These are phyloP conservation scores for Diglossa cyanea DNA, from an alignment of 2,797 vertebrate species.

Conservation along the genomic window DNA sequence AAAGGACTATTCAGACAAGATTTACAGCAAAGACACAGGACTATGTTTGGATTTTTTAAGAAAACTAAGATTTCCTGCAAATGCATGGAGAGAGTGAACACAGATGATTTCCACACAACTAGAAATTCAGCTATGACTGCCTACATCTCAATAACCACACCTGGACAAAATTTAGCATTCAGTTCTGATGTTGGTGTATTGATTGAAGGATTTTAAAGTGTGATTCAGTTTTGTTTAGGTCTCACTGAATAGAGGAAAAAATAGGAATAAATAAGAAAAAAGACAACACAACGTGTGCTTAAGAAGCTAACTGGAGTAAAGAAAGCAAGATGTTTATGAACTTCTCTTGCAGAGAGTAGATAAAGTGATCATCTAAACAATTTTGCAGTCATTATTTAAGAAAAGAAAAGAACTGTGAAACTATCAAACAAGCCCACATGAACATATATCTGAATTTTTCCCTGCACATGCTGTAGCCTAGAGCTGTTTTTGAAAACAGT, in stretches of 20 bases:
- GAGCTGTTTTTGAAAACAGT: background rate
- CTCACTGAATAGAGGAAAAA: background rate
- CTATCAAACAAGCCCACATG: background rate
- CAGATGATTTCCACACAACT: background rate
- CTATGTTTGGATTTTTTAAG: background rate
- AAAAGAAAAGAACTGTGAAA: background rate
- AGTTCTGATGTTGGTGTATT: rapidly evolving
- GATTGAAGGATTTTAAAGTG: background rate
- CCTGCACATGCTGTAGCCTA: background rate
- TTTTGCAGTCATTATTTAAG: background rate
- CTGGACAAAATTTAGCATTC: background rate
- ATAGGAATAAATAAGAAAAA: background rate
- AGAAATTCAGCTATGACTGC: background rate
- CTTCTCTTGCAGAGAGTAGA: background rate
- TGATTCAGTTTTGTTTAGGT: background rate
- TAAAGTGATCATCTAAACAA: background rate
- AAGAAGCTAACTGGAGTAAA: background rate
- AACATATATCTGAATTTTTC: background rate
- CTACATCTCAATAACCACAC: background rate
- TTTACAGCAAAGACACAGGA: background rate
- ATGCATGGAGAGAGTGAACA: background rate
- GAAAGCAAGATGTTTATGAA: background rate
- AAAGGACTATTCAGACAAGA: background rate
- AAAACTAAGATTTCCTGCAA: background rate
- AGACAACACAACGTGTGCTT: background rate